phyloP scores from a whole-genome alignment of 1,140 invertebrate genomes.

The Drosophila insularis region DNA sequence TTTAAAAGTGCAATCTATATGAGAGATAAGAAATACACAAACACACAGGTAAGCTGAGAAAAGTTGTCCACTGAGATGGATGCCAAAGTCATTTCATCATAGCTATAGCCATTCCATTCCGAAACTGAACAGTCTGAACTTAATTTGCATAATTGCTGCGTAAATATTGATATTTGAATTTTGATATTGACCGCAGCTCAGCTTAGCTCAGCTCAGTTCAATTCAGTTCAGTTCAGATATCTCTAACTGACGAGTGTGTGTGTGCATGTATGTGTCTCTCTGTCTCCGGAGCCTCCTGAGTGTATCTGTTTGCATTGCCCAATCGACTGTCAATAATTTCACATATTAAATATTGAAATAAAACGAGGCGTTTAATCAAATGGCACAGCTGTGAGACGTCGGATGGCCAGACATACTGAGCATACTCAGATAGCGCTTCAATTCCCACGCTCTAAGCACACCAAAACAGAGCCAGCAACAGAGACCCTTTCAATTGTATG shows the following conservation, averaged over 20 bases:
- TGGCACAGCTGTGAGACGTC: conserved; percentile 44
- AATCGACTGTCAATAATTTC: conserved; percentile 80
- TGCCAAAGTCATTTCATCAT: conserved; percentile 67
- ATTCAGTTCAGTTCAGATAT: conserved; percentile 4
- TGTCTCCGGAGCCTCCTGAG: conserved; percentile 15
- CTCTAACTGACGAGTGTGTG: conserved; percentile 1
- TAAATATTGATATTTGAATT: conserved; percentile 80
- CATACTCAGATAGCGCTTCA: conserved; percentile 52
- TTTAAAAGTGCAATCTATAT: conserved; percentile 41
- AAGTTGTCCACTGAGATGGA: conserved; percentile 33
- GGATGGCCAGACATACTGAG: conserved; percentile 25
- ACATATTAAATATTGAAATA: conserved; percentile 79
- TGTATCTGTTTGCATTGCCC: conserved; percentile 72
- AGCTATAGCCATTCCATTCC: conserved; percentile 20
- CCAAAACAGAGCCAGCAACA: background rate
- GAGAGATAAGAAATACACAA: conserved; percentile 33
- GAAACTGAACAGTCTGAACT: conserved; percentile 47
- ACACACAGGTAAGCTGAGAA: background rate
- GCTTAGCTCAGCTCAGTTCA: background rate
- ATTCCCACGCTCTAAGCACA: conserved; percentile 63
- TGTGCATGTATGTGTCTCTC: too few relatives aligned
- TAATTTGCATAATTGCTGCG: conserved; percentile 81
- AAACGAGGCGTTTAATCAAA: conserved; percentile 79
- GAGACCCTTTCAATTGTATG: conserved; percentile 6
- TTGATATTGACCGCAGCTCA: conserved; percentile 68